phyloP scores from a whole-genome alignment of 2,797 vertebrate species.

The Manis pentadactyla region DNA sequence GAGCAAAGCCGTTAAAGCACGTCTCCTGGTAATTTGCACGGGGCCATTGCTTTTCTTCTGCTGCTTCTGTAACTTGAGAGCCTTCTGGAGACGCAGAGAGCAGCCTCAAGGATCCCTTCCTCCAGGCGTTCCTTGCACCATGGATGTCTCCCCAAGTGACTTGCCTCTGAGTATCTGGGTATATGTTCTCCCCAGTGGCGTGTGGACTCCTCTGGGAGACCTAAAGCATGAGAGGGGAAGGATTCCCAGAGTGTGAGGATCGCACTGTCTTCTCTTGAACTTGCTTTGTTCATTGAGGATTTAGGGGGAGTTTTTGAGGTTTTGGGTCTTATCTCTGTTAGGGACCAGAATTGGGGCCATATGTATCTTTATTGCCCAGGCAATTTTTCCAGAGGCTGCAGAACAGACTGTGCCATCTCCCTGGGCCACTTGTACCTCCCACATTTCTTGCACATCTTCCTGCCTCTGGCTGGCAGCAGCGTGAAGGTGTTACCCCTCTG shows the following conservation, averaged over 20 bases:
- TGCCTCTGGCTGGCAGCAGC: neutral
- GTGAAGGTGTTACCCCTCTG: neutral
- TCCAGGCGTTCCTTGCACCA: neutral
- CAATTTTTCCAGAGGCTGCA: neutral
- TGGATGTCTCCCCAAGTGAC: neutral
- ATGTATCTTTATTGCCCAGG: neutral
- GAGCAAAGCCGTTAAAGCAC: neutral
- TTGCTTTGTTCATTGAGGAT: too few species aligned
- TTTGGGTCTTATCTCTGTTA: neutral
- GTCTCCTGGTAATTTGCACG: neutral
- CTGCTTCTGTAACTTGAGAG: neutral
- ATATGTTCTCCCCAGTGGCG: neutral
- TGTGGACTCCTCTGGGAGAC: neutral
- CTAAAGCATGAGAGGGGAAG: neutral
- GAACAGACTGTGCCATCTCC: neutral
- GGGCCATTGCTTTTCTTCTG: neutral
- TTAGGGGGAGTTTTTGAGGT: neutral
- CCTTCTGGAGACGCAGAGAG: neutral
- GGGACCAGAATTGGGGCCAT: neutral
- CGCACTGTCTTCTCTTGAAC: neutral
- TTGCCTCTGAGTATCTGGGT: neutral
- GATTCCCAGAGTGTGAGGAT: neutral
- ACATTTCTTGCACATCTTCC: neutral
- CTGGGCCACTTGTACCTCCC: rapidly evolving
- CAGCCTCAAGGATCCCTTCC: neutral